phyloP scores from a whole-genome alignment of 2,888 invertebrate genomes.

The Plusia festucae region DNA sequence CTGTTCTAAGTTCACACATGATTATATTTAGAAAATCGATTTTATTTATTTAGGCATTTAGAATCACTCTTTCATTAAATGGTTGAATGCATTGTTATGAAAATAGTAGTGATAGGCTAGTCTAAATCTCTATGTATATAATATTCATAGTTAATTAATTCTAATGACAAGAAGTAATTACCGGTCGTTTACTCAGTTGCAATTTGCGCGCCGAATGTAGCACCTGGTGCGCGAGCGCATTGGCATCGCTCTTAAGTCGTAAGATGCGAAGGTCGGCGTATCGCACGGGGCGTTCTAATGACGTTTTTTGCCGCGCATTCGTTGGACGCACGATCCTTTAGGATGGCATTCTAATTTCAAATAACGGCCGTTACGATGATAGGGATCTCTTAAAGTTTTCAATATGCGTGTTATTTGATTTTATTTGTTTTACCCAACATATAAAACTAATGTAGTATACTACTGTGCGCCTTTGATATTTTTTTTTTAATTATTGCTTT shows the following conservation, averaged over 20 bases:
- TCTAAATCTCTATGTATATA: constrained; percentile 9
- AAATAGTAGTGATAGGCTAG: neutral
- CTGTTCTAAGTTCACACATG: constrained; percentile 12
- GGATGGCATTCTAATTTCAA: constrained; percentile 29
- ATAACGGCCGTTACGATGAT: constrained; percentile 24
- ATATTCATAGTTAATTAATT: constrained; percentile 15
- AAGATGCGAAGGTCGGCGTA: constrained; percentile 78
- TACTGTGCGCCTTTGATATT: neutral
- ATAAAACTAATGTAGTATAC: constrained; percentile 3
- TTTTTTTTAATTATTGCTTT: neutral
- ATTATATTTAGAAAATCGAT: constrained; percentile 12
- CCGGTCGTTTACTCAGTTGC: constrained; percentile 33
- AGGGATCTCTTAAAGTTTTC: constrained; percentile 10
- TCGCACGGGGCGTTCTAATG: constrained; percentile 74
- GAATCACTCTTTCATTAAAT: constrained; percentile 5
- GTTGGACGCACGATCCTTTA: constrained; percentile 13
- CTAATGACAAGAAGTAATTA: constrained; percentile 40
- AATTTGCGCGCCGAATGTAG: constrained; percentile 46
- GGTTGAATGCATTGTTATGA: neutral
- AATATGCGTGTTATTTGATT: neutral
- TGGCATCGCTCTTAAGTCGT: constrained; percentile 59
- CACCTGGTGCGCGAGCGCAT: constrained; percentile 71
- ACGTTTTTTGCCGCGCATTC: constrained; percentile 69
- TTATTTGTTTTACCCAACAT: neutral
- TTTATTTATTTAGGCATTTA: constrained; percentile 13